These are phyloP conservation scores for Austrofundulus limnaeus DNA, from an alignment of 2,113 vertebrate genomes.

Conservation along the genomic window DNA sequence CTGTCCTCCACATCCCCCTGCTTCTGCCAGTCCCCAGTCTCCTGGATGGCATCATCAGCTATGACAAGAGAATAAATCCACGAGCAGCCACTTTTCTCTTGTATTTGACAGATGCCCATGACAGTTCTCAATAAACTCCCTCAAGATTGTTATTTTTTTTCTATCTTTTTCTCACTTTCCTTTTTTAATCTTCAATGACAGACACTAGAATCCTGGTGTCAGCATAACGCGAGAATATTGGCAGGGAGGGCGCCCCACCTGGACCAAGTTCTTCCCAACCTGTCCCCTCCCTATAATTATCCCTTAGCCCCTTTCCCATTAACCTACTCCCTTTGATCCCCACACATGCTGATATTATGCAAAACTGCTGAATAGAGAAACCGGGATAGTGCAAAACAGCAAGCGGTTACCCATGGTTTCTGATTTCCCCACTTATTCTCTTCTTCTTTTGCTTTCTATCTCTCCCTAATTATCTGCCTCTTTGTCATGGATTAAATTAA, in stretches of 20 bases:
- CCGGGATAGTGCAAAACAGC: slow-evolving; percentile 74
- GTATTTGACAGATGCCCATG: slow-evolving; percentile 54
- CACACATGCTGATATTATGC: slow-evolving; percentile 82
- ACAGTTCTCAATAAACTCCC: slow-evolving; percentile 77
- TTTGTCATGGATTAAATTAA: slow-evolving; percentile 82
- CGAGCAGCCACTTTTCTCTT: slow-evolving; percentile 39
- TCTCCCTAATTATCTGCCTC: slow-evolving; percentile 71
- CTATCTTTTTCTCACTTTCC: not conserved
- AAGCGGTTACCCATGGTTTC: slow-evolving; percentile 79
- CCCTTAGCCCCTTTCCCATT: slow-evolving; percentile 80
- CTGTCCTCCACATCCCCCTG: slow-evolving; percentile 38
- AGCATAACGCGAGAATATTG: slow-evolving; percentile 86
- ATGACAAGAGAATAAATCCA: slow-evolving; percentile 78
- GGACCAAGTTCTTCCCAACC: slow-evolving; percentile 76
- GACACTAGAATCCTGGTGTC: slow-evolving; percentile 83
- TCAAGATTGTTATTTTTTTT: slow-evolving; percentile 62
- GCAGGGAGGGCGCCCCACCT: slow-evolving; percentile 76
- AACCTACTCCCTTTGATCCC: slow-evolving; percentile 89
- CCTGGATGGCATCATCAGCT: slow-evolving; percentile 66
- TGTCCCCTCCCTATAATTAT: slow-evolving; percentile 85
- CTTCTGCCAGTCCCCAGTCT: slow-evolving; percentile 48
- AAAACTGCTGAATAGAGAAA: slow-evolving; percentile 84
- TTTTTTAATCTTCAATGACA: slow-evolving; percentile 75
- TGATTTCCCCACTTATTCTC: slow-evolving; percentile 71
- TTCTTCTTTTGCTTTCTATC: slow-evolving; percentile 71